Evolutionary conservation across 2,888 invertebrate species (phyloP).

Genomic region (Baccha elongata): DNA sequence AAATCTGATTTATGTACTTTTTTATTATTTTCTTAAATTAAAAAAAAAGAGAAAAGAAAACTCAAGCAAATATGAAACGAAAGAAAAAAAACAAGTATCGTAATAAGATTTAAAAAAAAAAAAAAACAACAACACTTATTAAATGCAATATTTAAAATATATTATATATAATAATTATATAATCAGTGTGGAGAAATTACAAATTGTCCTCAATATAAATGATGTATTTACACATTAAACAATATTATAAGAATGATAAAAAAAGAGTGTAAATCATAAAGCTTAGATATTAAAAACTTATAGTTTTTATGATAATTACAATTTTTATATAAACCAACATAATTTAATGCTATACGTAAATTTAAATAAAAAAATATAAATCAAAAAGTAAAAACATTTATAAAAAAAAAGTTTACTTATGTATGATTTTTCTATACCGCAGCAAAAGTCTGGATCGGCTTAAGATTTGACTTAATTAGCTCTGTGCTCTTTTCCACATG

Average conservation of each 20-base stretch:
- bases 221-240: conserved; percentile 48
- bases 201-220: conserved; percentile 29
- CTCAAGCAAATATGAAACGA: conserved; percentile 15
- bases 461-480: no score
- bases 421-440: no score
- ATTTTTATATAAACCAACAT: conserved; percentile 60
- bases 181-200: conserved; percentile 39
- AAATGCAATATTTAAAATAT: conserved; percentile 66
- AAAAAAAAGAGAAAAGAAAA: conserved; percentile 11
- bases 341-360: conserved; percentile 56
- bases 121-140: conserved; percentile 49
- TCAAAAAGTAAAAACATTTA: conserved; percentile 37
- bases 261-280: conserved; percentile 58
- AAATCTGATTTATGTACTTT: conserved; percentile 14
- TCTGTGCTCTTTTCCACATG: no score
- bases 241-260: background rate
- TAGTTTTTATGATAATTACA: conserved; percentile 57
- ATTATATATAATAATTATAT: conserved; percentile 28
- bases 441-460: no score
- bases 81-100: background rate
- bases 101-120: conserved; percentile 7
- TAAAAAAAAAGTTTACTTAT: conserved; percentile 8
- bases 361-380: conserved; percentile 33
- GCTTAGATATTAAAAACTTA: conserved; percentile 53
- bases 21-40: conserved; percentile 7